Evolutionary conservation across 2,113 vertebrate genomes (phyloP).

Genomic region (Erythrolamprus reginae): DNA sequence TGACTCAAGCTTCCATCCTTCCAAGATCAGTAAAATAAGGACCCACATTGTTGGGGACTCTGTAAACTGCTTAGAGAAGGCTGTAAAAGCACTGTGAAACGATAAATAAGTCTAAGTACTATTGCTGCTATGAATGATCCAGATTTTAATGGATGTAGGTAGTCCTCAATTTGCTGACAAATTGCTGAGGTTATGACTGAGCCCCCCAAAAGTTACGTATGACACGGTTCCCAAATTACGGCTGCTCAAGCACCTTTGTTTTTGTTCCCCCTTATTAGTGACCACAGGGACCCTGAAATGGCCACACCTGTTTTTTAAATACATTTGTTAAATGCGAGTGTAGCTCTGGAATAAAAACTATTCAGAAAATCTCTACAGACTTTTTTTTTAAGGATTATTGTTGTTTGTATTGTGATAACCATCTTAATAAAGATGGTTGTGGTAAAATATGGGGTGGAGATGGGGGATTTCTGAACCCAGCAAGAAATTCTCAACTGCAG

Average conservation of each 20-base stretch:
- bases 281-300: no score
- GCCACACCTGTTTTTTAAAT: no score
- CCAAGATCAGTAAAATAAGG: no score
- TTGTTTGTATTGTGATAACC: not conserved
- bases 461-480: not conserved
- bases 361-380: no score
- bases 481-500: not conserved
- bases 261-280: not conserved
- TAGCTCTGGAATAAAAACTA: no score
- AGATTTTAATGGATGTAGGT: not conserved
- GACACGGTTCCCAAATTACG: not conserved
- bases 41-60: no score
- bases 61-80: no score
- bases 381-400: not conserved
- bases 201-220: not conserved
- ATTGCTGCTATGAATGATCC: not conserved
- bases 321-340: no score
- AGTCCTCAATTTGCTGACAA: not conserved
- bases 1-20: no score
- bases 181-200: not conserved
- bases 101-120: no score
- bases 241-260: not conserved
- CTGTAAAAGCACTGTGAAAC: no score
- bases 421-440: not conserved
- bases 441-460: not conserved